Percentiles rank a stretch among this genome's conserved stretches.
Evolutionary conservation across 2,797 vertebrate genomes (phyloP).

Genomic region (Sorex maritimensis): DNA sequence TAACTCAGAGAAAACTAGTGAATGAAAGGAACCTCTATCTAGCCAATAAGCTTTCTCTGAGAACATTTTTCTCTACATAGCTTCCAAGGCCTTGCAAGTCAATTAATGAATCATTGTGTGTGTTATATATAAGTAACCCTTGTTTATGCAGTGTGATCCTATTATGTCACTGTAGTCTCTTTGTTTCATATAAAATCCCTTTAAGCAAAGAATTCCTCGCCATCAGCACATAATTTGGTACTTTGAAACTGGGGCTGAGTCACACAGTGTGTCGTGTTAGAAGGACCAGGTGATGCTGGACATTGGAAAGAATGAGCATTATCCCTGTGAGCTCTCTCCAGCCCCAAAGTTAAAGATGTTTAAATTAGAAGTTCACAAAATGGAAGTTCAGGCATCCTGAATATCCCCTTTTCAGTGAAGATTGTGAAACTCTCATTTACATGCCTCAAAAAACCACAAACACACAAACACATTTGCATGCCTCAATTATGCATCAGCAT

Average conservation of each 20-base stretch:
- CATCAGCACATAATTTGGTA: not conserved
- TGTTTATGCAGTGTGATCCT: not conserved
- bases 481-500: too few relatives aligned
- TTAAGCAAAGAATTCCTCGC: not conserved
- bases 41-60: not conserved
- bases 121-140: not conserved
- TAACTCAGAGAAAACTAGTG: not conserved
- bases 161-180: not conserved
- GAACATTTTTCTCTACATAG: not conserved
- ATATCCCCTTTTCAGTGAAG: not conserved
- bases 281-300: too few relatives aligned
- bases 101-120: not conserved
- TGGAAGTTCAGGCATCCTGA: not conserved
- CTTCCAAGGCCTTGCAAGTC: not conserved
- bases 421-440: not conserved
- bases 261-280: too few relatives aligned
- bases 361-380: not conserved
- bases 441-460: not conserved
- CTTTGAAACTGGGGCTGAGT: too few relatives aligned
- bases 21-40: not conserved
- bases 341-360: not conserved
- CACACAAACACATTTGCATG: too few relatives aligned
- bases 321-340: too few relatives aligned
- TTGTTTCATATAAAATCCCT: not conserved
- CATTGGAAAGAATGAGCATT: too few relatives aligned